phyloP scores from a whole-genome alignment of 2,113 vertebrate genomes.

The Sylvia atricapilla region DNA sequence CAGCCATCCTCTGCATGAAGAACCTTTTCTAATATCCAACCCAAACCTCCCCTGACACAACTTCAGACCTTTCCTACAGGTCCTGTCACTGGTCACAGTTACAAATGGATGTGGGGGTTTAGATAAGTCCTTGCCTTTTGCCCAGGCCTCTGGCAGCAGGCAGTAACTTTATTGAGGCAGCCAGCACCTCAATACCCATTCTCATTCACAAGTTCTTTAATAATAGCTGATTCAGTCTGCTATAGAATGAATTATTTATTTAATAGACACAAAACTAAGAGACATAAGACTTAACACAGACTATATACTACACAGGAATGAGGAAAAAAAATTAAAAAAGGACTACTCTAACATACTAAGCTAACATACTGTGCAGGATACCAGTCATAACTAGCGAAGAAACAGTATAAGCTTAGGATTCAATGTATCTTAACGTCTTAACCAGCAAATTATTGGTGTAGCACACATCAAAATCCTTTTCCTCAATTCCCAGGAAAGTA shows the following conservation, averaged over 20 bases:
- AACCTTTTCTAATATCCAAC: rapidly evolving
- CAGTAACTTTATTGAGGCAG: not conserved
- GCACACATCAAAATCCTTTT: not conserved
- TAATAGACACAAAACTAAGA: not conserved
- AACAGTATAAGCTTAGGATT: not conserved
- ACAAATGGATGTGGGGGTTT: too few species aligned
- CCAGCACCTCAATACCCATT: not conserved
- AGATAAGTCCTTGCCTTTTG: not conserved
- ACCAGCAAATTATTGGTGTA: too few species aligned
- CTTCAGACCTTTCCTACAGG: rapidly evolving
- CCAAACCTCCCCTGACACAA: rapidly evolving
- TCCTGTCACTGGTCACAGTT: too few species aligned
- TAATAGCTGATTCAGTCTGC: not conserved
- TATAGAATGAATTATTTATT: not conserved
- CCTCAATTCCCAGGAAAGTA: not conserved
- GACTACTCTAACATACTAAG: not conserved
- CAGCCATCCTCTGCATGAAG: rapidly evolving
- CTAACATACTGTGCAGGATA: not conserved
- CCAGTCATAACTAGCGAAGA: not conserved
- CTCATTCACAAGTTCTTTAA: not conserved
- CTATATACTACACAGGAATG: not conserved
- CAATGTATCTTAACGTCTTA: not conserved
- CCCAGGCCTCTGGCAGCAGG: not conserved
- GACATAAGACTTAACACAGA: not conserved
- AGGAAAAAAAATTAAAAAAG: not conserved